These are phyloP conservation scores for Malurus leucopterus DNA, from an alignment of 2,797 vertebrate species.

Conservation along the genomic window DNA sequence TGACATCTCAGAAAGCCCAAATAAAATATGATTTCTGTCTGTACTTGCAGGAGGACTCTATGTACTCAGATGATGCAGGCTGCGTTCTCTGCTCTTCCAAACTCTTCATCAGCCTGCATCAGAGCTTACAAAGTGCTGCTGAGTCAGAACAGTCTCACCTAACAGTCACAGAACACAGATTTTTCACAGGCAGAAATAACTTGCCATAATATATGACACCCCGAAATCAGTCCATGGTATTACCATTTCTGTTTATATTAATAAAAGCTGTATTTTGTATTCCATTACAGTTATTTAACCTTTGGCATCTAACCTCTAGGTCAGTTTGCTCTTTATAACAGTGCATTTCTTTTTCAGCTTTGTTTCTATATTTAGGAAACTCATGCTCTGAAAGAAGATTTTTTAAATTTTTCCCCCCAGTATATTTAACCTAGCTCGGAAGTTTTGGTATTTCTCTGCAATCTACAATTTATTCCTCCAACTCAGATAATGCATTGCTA, in stretches of 20 bases:
- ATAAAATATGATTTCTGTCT: neutral
- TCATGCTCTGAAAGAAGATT: neutral
- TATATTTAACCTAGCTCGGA: constrained; percentile 11
- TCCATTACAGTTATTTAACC: constrained; percentile 17
- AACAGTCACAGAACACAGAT: neutral
- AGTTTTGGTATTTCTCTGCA: constrained; percentile 11
- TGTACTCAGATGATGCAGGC: neutral
- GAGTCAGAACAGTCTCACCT: neutral
- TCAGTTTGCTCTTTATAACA: neutral
- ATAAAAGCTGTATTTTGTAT: constrained; percentile 12
- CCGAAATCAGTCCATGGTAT: neutral
- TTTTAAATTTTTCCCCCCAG: neutral
- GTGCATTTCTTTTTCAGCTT: neutral
- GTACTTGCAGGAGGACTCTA: neutral
- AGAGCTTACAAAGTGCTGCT: neutral
- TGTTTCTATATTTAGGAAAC: constrained; percentile 22
- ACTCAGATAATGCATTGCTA: constrained; percentile 4
- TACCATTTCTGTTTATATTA: constrained; percentile 2
- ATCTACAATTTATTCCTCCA: constrained; percentile 22
- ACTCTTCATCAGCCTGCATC: neutral
- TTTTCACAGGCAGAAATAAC: neutral
- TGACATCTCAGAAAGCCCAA: neutral
- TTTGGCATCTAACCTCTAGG: neutral
- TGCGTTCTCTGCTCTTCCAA: neutral
- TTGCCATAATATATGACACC: neutral